Conservation (phyloP, 2,888 invertebrate genomes). For the Norana najaformis region DNA sequence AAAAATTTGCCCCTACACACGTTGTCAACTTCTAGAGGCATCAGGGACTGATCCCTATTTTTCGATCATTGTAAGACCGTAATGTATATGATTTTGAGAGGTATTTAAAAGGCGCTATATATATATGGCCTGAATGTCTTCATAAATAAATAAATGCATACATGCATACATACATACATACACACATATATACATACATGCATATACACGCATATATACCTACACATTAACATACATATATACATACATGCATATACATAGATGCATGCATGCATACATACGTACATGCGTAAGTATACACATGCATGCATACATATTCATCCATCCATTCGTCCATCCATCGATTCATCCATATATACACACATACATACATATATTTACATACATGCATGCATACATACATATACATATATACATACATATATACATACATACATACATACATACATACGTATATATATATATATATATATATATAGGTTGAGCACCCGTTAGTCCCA, state of each 20-base stretch:
- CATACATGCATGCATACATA: neutral
- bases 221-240: neutral
- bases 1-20: too few relatives aligned
- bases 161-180: neutral
- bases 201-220: neutral
- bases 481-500: too few relatives aligned
- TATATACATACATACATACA: neutral
- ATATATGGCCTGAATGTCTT: neutral
- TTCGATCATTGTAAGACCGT: too few relatives aligned
- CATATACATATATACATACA: too few relatives aligned
- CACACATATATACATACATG: neutral
- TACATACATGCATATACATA: neutral
- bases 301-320: neutral
- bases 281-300: neutral
- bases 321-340: neutral
- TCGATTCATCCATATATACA: too few relatives aligned
- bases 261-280: neutral
- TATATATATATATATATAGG: too few relatives aligned
- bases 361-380: too few relatives aligned
- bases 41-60: too few relatives aligned
- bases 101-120: neutral
- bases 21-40: too few relatives aligned
- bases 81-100: too few relatives aligned
- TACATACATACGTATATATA: neutral
- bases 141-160: neutral